Evolutionary conservation across 2,113 vertebrate species (phyloP).

Genomic region (Hipposideros armiger): DNA sequence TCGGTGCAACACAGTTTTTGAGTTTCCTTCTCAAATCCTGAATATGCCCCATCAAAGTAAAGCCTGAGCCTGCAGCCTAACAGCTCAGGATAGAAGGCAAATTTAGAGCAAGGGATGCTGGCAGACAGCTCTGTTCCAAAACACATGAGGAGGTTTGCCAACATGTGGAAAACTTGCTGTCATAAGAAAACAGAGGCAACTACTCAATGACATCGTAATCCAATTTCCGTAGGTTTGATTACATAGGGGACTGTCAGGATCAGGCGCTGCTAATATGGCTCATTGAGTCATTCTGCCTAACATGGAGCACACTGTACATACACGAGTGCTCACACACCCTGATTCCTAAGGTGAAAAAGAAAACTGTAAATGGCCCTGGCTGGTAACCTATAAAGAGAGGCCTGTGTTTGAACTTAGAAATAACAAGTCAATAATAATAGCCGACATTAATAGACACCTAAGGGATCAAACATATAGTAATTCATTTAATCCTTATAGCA

Average conservation of each 20-base stretch:
- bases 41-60: background rate
- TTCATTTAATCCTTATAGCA: background rate
- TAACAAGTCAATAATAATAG: background rate
- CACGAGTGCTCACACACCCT: background rate
- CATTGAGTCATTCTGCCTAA: background rate
- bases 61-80: background rate
- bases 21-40: background rate
- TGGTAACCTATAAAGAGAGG: background rate
- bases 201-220: conserved; percentile 30
- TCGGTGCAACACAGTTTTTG: background rate
- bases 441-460: background rate
- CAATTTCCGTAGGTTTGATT: conserved; percentile 58
- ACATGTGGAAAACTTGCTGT: conserved; percentile 36
- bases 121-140: background rate
- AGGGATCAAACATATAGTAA: background rate
- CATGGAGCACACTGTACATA: background rate
- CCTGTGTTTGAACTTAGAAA: background rate
- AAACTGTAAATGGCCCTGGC: background rate
- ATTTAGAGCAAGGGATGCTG: background rate
- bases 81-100: background rate
- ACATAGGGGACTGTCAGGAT: background rate
- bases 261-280: conserved; percentile 47
- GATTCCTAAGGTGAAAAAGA: background rate
- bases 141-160: background rate
- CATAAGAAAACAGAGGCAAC: conserved; percentile 44